Evolutionary conservation across 2,797 vertebrate species (phyloP), one percentile per base, ranked within the genome.

Genomic region (Neosilurus mollespiculum): DNA sequence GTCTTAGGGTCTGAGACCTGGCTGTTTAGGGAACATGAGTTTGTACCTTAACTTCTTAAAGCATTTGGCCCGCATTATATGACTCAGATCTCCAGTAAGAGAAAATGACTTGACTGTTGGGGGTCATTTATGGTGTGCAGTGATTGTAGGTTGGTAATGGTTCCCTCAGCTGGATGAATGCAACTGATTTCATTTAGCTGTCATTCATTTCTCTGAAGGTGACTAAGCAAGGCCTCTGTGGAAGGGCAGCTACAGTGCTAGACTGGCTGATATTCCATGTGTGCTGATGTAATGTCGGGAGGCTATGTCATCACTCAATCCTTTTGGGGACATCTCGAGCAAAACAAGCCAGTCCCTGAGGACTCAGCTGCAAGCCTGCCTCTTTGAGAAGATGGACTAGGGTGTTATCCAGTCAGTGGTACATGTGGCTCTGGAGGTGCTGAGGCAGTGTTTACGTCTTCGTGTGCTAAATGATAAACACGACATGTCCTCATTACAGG

Each of bases 221-320:
- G 75, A 77, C 56, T 15, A 43, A 59, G 73, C 30, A 14, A 14
- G 72, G 10, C 43, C 6, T 53, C 26, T 73, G n/a, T 65, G 51
- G 30, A 77, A 56, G 26, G 24, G 49, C 37, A 26, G 62, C 26
- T 37, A 12, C 34, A 53, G 64, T 58, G 53, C 8, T 49, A 24
- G 59, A 71, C 30, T 30, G 16, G 75, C 67, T 75, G 16, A n/a
- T 65, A 59, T 83, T 85, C 77, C 56, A 30, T 84, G 70, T 66
- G 43, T 18, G 43, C 83, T 82, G 69, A 22, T 73, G 83, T 83
- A 87, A 85, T 80, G 77, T 51, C 18, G 20, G 3, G 20, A 85
- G 77, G 67, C 56, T 51, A 24, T 87, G 86, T 87, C 86, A 87
- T 89, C 88, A 86, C 83, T 76, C 62, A 80, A 71, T 62, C 51